Conservation (phyloP, 2,797 vertebrate species). For the Hyperoplus immaculatus region DNA sequence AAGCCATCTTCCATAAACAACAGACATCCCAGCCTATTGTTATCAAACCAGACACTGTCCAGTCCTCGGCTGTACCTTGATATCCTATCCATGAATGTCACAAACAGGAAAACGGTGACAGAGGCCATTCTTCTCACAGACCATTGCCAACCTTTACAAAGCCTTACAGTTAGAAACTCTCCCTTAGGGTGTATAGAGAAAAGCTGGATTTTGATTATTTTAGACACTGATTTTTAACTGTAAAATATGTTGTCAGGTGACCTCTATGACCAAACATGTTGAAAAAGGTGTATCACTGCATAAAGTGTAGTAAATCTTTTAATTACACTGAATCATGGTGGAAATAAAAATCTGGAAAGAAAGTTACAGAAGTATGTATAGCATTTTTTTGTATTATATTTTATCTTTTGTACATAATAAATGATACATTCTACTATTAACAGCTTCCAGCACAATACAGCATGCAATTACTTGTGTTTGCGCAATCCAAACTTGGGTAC, state of each 20-base stretch:
- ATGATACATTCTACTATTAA: not conserved
- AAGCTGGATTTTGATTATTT: not conserved
- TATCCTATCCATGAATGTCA: slow-evolving; percentile 25
- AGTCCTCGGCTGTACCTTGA: slow-evolving; percentile 23
- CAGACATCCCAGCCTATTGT: slow-evolving; percentile 15
- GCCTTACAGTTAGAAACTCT: not conserved
- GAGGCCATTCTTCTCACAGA: slow-evolving; percentile 19
- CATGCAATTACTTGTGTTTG: too few species aligned
- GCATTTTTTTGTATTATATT: not conserved
- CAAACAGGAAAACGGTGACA: slow-evolving; percentile 58
- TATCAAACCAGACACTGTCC: slow-evolving; percentile 39
- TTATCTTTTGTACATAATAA: not conserved
- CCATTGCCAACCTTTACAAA: slow-evolving; percentile 3
- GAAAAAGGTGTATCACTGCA: not conserved
- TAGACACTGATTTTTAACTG: not conserved
- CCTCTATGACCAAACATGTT: not conserved
- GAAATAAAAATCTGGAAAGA: slow-evolving; percentile 1
- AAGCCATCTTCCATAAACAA: slow-evolving; percentile 27
- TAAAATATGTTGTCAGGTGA: not conserved
- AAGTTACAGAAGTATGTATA: not conserved
- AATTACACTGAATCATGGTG: not conserved
- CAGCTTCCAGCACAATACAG: too few species aligned
- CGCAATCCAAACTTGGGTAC: too few species aligned
- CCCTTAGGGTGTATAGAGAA: not conserved
- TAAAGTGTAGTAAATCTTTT: not conserved